Evolutionary conservation across 2,888 invertebrate genomes (phyloP).

Genomic region (Phragmatobia fuliginosa): DNA sequence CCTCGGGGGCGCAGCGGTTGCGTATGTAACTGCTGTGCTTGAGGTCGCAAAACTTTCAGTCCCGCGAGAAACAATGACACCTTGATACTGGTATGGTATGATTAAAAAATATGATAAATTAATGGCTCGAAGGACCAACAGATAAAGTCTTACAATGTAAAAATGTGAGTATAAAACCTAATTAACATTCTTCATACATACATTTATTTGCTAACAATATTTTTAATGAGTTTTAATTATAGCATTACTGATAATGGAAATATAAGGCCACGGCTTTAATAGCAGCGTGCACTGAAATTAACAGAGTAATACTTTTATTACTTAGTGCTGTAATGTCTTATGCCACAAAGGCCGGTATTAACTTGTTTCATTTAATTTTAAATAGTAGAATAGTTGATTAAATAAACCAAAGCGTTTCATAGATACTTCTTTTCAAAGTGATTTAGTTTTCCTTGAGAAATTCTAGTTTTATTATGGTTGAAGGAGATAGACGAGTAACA

Average conservation of each 20-base stretch:
- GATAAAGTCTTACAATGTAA: too few relatives aligned
- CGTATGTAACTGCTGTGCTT: too few relatives aligned
- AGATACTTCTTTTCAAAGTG: too few relatives aligned
- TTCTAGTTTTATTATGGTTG: too few relatives aligned
- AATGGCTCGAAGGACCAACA: too few relatives aligned
- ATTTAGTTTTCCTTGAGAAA: too few relatives aligned
- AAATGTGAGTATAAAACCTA: background rate
- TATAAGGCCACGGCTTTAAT: background rate
- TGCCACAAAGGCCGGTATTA: too few relatives aligned
- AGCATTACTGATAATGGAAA: background rate
- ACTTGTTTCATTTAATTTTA: background rate
- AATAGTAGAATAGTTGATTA: background rate
- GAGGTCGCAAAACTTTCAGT: too few relatives aligned
- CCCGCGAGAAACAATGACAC: background rate
- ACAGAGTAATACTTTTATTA: background rate
- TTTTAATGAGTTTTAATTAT: background rate
- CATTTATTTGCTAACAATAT: background rate
- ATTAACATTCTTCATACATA: background rate
- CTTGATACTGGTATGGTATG: background rate
- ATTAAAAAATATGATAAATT: background rate
- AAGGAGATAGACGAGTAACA: too few relatives aligned
- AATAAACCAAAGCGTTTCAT: too few relatives aligned
- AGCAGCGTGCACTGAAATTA: background rate
- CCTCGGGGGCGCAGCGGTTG: too few relatives aligned
- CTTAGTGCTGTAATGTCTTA: background rate